These are phyloP conservation scores for Cyprinodon diabolis DNA, from an alignment of 2,797 vertebrate species.

Conservation along the genomic window DNA sequence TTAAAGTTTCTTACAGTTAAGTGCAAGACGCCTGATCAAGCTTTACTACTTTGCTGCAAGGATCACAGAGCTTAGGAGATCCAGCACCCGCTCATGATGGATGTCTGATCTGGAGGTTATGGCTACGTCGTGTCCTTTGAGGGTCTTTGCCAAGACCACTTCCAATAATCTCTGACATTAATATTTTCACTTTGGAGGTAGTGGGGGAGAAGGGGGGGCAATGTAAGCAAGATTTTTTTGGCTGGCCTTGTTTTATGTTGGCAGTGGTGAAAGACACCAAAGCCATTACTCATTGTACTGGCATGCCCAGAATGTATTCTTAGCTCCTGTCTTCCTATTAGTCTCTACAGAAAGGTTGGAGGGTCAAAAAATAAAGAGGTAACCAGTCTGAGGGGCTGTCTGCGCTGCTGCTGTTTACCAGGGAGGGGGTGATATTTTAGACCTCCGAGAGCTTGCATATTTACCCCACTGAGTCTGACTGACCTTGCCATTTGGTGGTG, in stretches of 20 bases:
- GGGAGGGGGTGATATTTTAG: conserved; percentile 79
- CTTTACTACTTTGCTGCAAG: conserved; percentile 63
- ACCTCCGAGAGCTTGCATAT: conserved; percentile 80
- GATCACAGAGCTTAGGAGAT: conserved; percentile 69
- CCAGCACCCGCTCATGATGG: conserved; percentile 61
- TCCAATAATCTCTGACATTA: conserved; percentile 79
- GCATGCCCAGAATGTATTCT: conserved; percentile 89
- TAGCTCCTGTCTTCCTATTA: conserved; percentile 84
- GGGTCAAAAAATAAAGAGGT: conserved; percentile 94
- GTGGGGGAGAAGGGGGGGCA: conserved; percentile 43
- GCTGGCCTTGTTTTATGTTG: conserved; percentile 80
- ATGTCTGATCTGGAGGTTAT: conserved; percentile 49
- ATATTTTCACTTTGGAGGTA: conserved; percentile 74
- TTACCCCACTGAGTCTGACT: conserved; percentile 77
- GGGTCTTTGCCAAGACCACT: conserved; percentile 64
- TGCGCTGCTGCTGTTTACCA: conserved; percentile 80
- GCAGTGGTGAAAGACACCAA: conserved; percentile 73
- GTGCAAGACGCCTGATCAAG: conserved; percentile 70
- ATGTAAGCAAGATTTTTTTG: conserved; percentile 68
- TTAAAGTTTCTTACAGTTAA: conserved; percentile 71
- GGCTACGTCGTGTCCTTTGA: conserved; percentile 51
- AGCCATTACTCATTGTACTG: conserved; percentile 86
- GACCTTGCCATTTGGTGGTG: conserved; percentile 79
- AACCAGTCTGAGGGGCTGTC: conserved; percentile 83
- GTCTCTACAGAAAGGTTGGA: conserved; percentile 86